A percentile compares a stretch with the other conserved stretches of the same genome.
Evolutionary conservation across 64 coral and sea anemone species (phyloP).

Genomic region (Trachythela sp.): DNA sequence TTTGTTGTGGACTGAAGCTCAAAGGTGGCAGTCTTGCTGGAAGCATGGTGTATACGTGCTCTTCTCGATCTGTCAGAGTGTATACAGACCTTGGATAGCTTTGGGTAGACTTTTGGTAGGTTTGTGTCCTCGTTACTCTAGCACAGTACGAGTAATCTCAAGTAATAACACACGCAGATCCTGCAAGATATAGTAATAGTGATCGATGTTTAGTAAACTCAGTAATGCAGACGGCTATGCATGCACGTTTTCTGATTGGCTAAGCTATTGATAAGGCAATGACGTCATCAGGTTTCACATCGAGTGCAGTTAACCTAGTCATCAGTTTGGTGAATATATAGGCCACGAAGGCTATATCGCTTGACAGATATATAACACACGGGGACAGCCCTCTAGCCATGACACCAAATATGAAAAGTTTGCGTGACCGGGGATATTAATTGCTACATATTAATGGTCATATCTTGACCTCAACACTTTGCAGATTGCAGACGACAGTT

Average conservation of each 20-base stretch:
- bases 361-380: not conserved
- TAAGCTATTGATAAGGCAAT: not conserved
- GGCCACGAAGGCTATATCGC: not conserved
- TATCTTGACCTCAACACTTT: not conserved
- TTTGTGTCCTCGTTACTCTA: not conserved
- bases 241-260: not conserved
- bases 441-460: not conserved
- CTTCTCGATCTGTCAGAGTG: no score
- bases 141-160: not conserved
- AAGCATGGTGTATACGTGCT: not conserved
- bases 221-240: conserved; percentile 4
- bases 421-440: not conserved
- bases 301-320: not conserved
- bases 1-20: conserved; percentile 87
- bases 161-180: not conserved
- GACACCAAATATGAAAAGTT: not conserved
- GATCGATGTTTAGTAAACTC: not conserved
- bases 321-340: not conserved
- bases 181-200: not conserved
- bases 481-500: not conserved
- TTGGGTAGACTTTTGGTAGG: no score
- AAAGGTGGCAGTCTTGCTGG: conserved; percentile 47
- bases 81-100: no score
- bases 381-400: not conserved
- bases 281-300: not conserved